Conservation (phyloP, 2,797 vertebrate species). For the Coranthus polyacanthus region DNA sequence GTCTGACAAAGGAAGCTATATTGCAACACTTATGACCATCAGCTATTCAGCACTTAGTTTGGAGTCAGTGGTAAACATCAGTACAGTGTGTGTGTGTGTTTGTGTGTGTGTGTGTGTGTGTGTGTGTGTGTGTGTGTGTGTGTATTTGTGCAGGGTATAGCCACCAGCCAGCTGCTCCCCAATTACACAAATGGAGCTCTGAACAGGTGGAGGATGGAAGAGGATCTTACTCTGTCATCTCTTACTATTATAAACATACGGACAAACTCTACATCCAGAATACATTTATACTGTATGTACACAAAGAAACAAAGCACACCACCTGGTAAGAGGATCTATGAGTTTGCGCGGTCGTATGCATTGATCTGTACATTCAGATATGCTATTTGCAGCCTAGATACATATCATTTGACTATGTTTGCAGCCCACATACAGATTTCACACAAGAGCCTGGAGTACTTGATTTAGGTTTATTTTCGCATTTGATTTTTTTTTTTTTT, state of each 20-base stretch:
- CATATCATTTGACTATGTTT: conserved; percentile 70
- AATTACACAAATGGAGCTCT: conserved; percentile 70
- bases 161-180: conserved; percentile 67
- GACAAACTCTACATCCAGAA: conserved; percentile 24
- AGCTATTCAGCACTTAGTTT: conserved; percentile 56
- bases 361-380: conserved; percentile 33
- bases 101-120: conserved; percentile 12
- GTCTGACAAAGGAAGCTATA: conserved; percentile 30
- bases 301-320: conserved; percentile 14
- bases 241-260: conserved; percentile 39
- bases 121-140: conserved; percentile 16
- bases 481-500: conserved; percentile 10
- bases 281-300: conserved; percentile 5
- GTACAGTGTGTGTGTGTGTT: conserved; percentile 18
- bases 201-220: conserved; percentile 71
- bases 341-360: background rate
- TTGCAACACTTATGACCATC: conserved; percentile 42
- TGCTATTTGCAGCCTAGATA: conserved; percentile 62
- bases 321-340: conserved; percentile 2
- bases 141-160: conserved; percentile 39
- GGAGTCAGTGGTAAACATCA: conserved; percentile 40
- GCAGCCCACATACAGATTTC: conserved; percentile 44
- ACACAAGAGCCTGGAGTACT: conserved; percentile 31
- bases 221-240: conserved; percentile 30
- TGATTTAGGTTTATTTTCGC: too few relatives aligned